Evolutionary conservation across 2,888 invertebrate genomes (phyloP), one percentile per base, ranked within the genome.

Genomic region (Euzophera pinguis): DNA sequence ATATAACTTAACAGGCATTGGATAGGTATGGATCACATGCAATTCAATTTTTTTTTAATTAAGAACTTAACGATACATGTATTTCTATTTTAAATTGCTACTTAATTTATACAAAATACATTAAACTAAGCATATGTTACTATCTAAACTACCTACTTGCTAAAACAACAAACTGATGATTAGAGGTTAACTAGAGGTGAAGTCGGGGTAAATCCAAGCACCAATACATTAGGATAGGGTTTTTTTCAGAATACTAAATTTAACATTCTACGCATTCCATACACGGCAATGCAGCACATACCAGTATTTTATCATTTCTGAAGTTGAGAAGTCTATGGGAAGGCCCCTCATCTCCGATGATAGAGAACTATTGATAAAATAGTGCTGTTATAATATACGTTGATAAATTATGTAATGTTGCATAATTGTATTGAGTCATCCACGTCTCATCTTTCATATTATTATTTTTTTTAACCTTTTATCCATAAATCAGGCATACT

Each of bases 241-340:
- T 2, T 2, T 3, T 22, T 22, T 3, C 2, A 22, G 22, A 5
- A 2, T 22, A 22, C 22, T 5, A 22, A 22, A 32, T 6, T 10
- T 32, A 32, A 54, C 41, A 22, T 39, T 16, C 48, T 38, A 51
- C 42, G 43, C 43, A 52, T 17, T 41, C 50, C 14, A 22, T 13
- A 22, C 12, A 39, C 13, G 6, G 27, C 12, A 9, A 27, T 43
- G 22, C 9, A 12, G 60, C 67, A 85, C 87, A 65, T 89, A 90
- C 89, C 89, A 90, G 73, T 78, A 85, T 49, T 77, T 71, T 56
- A 88, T 64, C 79, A 88, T 78, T 79, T 89, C 79, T 57, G 66
- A 60, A 59, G 82, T 71, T 39, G 75, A 77, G 80, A 82, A 81
- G 75, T 89, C 89, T 75, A 84, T 72, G 55, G 88, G 88, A 47